Percentiles rank a stretch among this genome's conserved stretches.
phyloP scores from a whole-genome alignment of 35 echinoderm and acorn worm genomes.

The Lytechinus variegatus region DNA sequence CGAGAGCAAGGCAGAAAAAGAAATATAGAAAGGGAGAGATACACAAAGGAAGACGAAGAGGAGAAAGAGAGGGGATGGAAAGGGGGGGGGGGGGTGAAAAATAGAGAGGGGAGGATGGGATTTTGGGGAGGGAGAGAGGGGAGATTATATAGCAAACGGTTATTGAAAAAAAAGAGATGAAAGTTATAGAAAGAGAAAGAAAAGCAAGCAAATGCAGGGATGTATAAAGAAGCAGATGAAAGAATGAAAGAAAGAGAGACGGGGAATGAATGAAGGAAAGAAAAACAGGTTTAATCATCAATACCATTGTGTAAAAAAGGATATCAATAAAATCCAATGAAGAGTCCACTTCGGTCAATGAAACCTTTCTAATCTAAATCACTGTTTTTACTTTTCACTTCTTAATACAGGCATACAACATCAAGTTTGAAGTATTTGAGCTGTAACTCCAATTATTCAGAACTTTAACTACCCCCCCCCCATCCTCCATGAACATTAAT shows the following conservation, averaged over 20 bases:
- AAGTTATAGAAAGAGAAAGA: background rate
- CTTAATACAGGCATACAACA: background rate
- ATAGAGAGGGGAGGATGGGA: background rate
- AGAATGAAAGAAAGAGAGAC: constrained; percentile 22
- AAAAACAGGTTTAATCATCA: background rate
- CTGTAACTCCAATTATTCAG: background rate
- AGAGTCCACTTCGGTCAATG: background rate
- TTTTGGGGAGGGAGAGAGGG: background rate
- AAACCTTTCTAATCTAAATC: background rate
- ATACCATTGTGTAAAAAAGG: background rate
- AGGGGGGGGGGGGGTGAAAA: background rate
- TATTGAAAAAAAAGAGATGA: background rate
- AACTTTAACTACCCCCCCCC: background rate
- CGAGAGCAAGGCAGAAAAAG: background rate
- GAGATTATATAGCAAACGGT: background rate
- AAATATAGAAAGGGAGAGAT: background rate
- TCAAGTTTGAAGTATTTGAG: background rate
- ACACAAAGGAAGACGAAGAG: background rate
- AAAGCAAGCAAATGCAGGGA: background rate
- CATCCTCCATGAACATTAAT: background rate
- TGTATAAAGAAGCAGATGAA: background rate
- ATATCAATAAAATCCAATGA: background rate
- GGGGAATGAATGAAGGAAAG: constrained; percentile 16
- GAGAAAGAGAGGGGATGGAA: background rate
- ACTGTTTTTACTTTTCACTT: background rate